Base-by-base conservation (phyloP, 1,140 invertebrate species). In the Neodiprion fabricii region DNA sequence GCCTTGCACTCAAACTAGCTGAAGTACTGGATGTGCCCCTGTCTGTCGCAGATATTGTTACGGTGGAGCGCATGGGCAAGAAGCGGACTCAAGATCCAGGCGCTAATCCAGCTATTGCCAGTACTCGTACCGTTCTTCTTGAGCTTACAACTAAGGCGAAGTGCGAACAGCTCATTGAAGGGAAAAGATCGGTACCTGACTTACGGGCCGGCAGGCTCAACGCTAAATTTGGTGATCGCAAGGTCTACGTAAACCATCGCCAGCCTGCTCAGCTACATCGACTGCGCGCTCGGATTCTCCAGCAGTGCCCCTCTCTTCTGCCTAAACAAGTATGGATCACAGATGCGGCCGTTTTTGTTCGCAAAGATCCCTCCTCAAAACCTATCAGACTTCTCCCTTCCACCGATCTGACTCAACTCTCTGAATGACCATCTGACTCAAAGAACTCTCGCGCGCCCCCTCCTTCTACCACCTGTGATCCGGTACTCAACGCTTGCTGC, bases 161-260 rank as follows among this genome's bases (percentile, higher is more conserved):
- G 11, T 68, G 67, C 17, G 67, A 14, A 10, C 11, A 68, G 67
- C n/a, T 68, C 28, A 68, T 68, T 23, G 67, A 10, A 12, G 67
- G 9, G 67, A 68, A 68, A 17, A 68, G 17, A 17, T 53, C 9
- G 50, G 9, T 10, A 10, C 50, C 50, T 9, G 14, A 53, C 9
- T 10, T 10, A 10, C 9, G 9, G 50, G 50, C 14, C 9, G 0
- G 14, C 50, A 53, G 9, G 14, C 17, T 21, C 17, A 21, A 61
- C n/a, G 53, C 53, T 11, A 11, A 11, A 11, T 61, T 61, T 11
- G 10, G 10, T 11, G 53, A 61, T n/a, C 10, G n/a, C n/a, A 61
- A 61, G 53, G n/a, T 61, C 53, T 61, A 61, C n/a, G n/a, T 61
- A 1, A 68, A 68, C 67, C n/a, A 28, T 21, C 67, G 67, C 67